phyloP scores from a whole-genome alignment of 1,140 invertebrate species.

The Drosophila persimilis region DNA sequence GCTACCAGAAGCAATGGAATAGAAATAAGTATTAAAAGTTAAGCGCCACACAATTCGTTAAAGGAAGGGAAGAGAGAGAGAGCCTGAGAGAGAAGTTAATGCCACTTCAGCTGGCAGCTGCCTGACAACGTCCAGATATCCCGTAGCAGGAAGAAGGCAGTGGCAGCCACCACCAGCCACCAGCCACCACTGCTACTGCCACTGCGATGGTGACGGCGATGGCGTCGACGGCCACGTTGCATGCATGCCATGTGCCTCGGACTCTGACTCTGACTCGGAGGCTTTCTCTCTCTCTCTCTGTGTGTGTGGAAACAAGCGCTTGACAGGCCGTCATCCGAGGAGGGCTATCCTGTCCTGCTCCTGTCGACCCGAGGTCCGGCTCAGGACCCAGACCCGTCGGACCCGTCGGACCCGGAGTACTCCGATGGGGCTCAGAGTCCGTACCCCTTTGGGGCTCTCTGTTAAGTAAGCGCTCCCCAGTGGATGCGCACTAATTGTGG shows the following conservation, averaged over 20 bases:
- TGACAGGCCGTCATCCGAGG: slow-evolving; percentile 45
- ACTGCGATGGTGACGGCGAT: slow-evolving; percentile 32
- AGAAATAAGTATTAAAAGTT: slow-evolving; percentile 42
- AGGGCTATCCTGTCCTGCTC: slow-evolving; percentile 8
- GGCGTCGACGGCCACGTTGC: slow-evolving; percentile 41
- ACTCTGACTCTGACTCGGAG: slow-evolving; percentile 12
- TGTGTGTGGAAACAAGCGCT: slow-evolving; percentile 42
- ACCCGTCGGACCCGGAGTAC: background rate
- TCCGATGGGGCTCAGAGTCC: too few relatives aligned
- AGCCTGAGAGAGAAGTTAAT: slow-evolving; percentile 59
- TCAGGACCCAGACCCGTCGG: background rate
- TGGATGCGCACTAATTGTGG: slow-evolving; percentile 80
- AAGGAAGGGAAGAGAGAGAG: background rate
- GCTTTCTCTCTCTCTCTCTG: slow-evolving; percentile 7
- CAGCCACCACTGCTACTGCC: background rate
- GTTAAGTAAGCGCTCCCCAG: slow-evolving; percentile 52
- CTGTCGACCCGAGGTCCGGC: slow-evolving; percentile 12
- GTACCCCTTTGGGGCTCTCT: too few relatives aligned
- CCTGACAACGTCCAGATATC: slow-evolving; percentile 74
- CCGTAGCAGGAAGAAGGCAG: slow-evolving; percentile 28
- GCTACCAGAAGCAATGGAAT: slow-evolving; percentile 27
- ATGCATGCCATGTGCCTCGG: slow-evolving; percentile 59
- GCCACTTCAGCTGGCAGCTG: slow-evolving; percentile 79
- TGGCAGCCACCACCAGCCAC: slow-evolving; percentile 5
- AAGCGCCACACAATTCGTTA: slow-evolving; percentile 31